Evolutionary conservation across 2,888 invertebrate species (phyloP).

Genomic region (Drosophila flavopinicola): DNA sequence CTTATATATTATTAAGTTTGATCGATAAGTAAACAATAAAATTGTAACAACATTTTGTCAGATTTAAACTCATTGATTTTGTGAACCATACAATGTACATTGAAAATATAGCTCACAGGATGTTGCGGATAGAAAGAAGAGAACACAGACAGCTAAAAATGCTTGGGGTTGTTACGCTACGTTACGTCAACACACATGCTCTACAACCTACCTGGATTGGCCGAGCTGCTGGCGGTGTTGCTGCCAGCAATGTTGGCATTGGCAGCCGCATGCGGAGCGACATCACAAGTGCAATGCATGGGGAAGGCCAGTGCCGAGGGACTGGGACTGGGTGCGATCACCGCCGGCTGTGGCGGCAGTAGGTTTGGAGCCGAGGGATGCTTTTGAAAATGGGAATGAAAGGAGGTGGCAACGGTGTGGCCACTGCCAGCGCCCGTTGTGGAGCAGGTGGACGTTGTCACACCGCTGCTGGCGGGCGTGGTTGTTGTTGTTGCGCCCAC

Average conservation of each 20-base stretch:
- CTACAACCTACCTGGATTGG: constrained; percentile 84
- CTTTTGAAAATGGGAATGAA: constrained; percentile 82
- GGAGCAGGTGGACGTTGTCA: constrained; percentile 39
- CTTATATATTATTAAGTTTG: neutral
- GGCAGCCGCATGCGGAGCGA: constrained; percentile 69
- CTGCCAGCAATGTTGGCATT: constrained; percentile 43
- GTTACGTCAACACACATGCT: constrained; percentile 76
- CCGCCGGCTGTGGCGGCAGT: constrained; percentile 71
- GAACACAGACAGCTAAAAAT: constrained; percentile 32
- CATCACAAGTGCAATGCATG: constrained; percentile 83
- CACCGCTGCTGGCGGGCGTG: constrained; percentile 28
- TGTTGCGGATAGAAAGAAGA: constrained; percentile 12
- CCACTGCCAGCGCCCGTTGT: constrained; percentile 28
- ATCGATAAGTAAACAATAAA: neutral
- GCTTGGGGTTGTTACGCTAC: neutral
- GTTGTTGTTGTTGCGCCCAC: constrained; percentile 15
- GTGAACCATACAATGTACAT: constrained; percentile 36
- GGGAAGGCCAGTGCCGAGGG: constrained; percentile 78
- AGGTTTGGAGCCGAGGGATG: constrained; percentile 82
- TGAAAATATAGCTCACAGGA: constrained; percentile 34
- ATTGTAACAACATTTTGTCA: neutral
- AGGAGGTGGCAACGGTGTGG: constrained; percentile 60
- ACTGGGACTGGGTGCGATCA: constrained; percentile 77
- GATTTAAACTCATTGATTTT: constrained; percentile 9
- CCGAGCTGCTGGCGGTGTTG: constrained; percentile 55